Evolutionary conservation across 2,888 invertebrate species (phyloP), one percentile per base, ranked within the genome.

Genomic region (Rugalucina vietnamica): DNA sequence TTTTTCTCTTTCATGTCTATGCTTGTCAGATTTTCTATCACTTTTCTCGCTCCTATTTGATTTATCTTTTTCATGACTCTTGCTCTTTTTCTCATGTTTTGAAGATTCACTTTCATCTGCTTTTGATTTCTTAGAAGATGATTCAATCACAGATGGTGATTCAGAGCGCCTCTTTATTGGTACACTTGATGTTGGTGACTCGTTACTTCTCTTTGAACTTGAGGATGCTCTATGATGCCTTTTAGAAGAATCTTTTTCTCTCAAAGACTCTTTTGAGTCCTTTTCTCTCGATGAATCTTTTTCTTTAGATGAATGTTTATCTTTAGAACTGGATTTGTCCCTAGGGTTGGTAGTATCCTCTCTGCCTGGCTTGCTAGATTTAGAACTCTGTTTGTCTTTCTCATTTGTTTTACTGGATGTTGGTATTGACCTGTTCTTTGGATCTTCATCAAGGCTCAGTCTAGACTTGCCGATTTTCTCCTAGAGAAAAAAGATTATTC

Each of bases 91-190:
- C 24, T 72, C 43, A 72, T 37, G 18, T 5, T 10, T 39, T 36
- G 43, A 1, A 2, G 24, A 10, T 18, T 21, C 43, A 27, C 10
- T 74, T 49, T 27, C 39, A 73, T 79, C 84, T 24, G 81, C 71
- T 71, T 84, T 85, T 21, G 75, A 36, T 39, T 81, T 85, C 70
- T 87, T 87, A 14, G 76, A 73, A 1, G 85, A 82, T 5, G 84
- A 78, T 21, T 79, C 81, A 65, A 84, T 87, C 10, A 78, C 82
- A 37, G 43, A 79, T n/a, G 87, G 86, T 10, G 86, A 84, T 54
- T 89, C 88, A 50, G 89, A 83, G 77, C 85, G 87, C 76, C 89
- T 82, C 85, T 90, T 85, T n/a, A 83, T 50, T 18, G 87, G 73
- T 14, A 70, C 65, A 18, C 32, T 37, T 21, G 57, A 29, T 24